These are phyloP conservation scores for Tachina lurida DNA, from an alignment of 2,888 invertebrate genomes.

Conservation along the genomic window DNA sequence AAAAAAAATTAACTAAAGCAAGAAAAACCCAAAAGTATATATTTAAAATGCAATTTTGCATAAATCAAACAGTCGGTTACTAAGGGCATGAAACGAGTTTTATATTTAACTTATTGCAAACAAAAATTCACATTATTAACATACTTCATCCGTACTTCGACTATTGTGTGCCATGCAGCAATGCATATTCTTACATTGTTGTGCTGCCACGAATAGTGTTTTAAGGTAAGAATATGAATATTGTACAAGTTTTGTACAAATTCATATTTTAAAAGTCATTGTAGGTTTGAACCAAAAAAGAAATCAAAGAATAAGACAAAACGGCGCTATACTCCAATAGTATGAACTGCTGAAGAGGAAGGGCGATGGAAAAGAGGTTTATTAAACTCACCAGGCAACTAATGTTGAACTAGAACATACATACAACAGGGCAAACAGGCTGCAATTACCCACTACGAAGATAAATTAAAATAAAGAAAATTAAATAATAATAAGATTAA, in stretches of 20 bases:
- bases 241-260: conserved; percentile 23
- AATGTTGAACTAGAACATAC: not conserved
- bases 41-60: conserved; percentile 65
- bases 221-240: conserved; percentile 28
- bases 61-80: conserved; percentile 59
- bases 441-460: not conserved
- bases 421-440: not conserved
- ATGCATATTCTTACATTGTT: conserved; percentile 1
- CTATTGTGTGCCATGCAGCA: not conserved
- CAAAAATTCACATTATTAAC: conserved; percentile 27
- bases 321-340: not conserved
- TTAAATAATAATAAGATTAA: not conserved
- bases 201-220: not conserved
- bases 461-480: not conserved
- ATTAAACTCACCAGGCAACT: not conserved
- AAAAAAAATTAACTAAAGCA: not conserved
- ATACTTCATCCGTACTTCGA: not conserved
- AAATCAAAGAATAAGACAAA: conserved; percentile 22
- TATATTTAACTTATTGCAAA: conserved; percentile 39
- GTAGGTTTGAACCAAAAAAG: not conserved
- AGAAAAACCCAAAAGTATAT: conserved; percentile 15
- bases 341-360: not conserved
- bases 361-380: not conserved
- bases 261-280: conserved; percentile 33
- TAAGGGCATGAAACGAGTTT: conserved; percentile 64